A percentile compares a stretch with the other conserved stretches of the same genome.
phyloP scores from a whole-genome alignment of 2,888 invertebrate species.

The Clepsis dumicolana region DNA sequence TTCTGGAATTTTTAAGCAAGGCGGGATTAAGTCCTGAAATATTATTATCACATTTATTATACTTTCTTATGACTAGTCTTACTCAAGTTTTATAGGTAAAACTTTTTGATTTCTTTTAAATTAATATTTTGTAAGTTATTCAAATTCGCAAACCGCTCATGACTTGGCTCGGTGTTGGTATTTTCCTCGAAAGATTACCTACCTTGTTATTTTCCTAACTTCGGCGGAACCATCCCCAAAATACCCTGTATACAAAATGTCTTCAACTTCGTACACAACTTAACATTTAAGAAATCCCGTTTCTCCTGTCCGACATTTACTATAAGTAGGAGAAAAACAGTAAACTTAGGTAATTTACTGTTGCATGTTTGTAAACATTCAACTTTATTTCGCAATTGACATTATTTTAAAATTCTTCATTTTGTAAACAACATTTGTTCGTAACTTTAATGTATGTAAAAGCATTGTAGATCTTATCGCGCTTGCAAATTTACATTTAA shows the following conservation, averaged over 20 bases:
- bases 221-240: slow-evolving; percentile 36
- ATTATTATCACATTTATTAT: too few species aligned
- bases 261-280: slow-evolving; percentile 21
- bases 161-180: slow-evolving; percentile 14
- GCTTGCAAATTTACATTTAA: slow-evolving; percentile 2
- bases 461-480: slow-evolving; percentile 1
- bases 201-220: slow-evolving; percentile 40
- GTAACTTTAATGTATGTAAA: slow-evolving; percentile 7
- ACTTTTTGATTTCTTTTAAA: background rate
- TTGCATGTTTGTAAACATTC: background rate
- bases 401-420: background rate
- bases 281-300: slow-evolving; percentile 37
- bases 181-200: slow-evolving; percentile 36
- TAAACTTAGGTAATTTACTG: slow-evolving; percentile 1
- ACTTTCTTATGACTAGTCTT: background rate
- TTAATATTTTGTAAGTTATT: background rate
- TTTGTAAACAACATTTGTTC: background rate
- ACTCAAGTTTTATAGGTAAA: too few species aligned
- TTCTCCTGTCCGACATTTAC: slow-evolving; percentile 25
- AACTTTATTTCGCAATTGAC: background rate
- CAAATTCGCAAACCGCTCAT: background rate
- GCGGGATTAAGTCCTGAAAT: too few species aligned
- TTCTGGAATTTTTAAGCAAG: too few species aligned
- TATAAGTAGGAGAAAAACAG: slow-evolving; percentile 15
- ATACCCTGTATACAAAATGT: slow-evolving; percentile 34